These are phyloP conservation scores for Acipenser ruthenus DNA, from an alignment of 2,797 vertebrate species.

Conservation along the genomic window DNA sequence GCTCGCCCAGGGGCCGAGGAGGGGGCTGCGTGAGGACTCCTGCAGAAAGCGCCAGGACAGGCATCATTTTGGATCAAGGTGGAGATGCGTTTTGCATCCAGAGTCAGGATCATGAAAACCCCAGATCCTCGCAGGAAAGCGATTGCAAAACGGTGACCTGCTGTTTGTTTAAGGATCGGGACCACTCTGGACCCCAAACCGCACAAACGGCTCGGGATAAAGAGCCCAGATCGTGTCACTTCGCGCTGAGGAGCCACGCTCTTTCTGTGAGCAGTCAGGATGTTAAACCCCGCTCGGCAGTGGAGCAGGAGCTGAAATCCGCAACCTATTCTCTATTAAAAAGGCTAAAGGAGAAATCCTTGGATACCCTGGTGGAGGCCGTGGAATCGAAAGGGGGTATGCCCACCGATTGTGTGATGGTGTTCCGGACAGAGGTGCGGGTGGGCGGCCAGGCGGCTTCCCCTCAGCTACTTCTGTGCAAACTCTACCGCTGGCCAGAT, in stretches of 20 bases:
- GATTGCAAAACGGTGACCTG: slow-evolving; percentile 82
- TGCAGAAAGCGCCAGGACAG: slow-evolving; percentile 46
- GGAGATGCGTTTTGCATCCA: slow-evolving; percentile 50
- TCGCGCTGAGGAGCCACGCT: slow-evolving; percentile 47
- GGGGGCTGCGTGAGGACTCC: slow-evolving; percentile 44
- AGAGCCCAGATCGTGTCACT: slow-evolving; percentile 53
- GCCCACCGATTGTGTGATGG: slow-evolving; percentile 81
- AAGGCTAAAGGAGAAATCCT: slow-evolving; percentile 81
- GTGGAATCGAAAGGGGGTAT: slow-evolving; percentile 92
- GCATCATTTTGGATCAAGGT: slow-evolving; percentile 57
- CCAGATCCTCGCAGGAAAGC: slow-evolving; percentile 61
- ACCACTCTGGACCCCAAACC: slow-evolving; percentile 54
- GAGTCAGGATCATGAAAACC: slow-evolving; percentile 48
- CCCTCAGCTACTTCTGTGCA: slow-evolving; percentile 85
- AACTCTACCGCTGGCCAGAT: slow-evolving; percentile 94
- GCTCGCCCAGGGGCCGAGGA: slow-evolving; percentile 56
- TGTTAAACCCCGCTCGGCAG: slow-evolving; percentile 63
- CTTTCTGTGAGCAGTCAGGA: slow-evolving; percentile 56
- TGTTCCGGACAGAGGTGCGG: slow-evolving; percentile 69
- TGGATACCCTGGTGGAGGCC: slow-evolving; percentile 87
- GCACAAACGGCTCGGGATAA: slow-evolving; percentile 44
- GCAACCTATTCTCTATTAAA: slow-evolving; percentile 83
- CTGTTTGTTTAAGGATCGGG: slow-evolving; percentile 84
- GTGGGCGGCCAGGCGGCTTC: slow-evolving; percentile 73
- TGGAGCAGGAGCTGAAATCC: slow-evolving; percentile 82